Evolutionary conservation across 2,797 vertebrate species (phyloP), one percentile per base, ranked within the genome.

Genomic region (Presbytis comata): DNA sequence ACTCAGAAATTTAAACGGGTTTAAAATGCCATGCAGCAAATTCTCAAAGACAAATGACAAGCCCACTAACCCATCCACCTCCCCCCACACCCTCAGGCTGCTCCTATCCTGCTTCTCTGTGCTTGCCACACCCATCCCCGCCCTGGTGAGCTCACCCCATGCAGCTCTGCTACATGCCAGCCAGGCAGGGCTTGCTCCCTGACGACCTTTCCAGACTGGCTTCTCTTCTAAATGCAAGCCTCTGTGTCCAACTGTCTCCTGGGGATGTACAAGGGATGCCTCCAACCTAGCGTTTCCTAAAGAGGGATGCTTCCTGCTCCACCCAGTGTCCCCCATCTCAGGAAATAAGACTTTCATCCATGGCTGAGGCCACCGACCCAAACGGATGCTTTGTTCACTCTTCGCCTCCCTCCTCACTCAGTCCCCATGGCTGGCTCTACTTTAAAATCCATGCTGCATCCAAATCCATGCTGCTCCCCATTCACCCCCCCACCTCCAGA

Each of bases 401-500:
- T 61, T 70, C 8, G 21, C 10, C 44, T 8, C 26, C 3, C 61
- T 61, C 19, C 36, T 13, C 36, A 12, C 30, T 5, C 5, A 0
- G 26, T 19, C 41, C 26, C 4, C n/a, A 44, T 41, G 22, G 48
- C 28, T 33, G 22, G 48, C 24, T 75, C 61, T 39, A 12, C 67
- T 89, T 67, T 12, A 53, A 11, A 26, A 16, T 7, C 59, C 26
- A 2, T 0, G 12, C 14, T 26, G 3, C 6, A 17, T 8, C 11
- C 57, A 36, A 53, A 44, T 53, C 6, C 7, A 67, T 0, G 33
- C 10, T 2, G 14, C n/a, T 10, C 9, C 11, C 36, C 12, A 36
- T 1, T 1, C 6, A 5, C 3, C 17, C 19, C 19, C 6, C 6
- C 6, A 16, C 24, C 41, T 9, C 12, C 28, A 22, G 1, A 26